Evolutionary conservation across 2,888 invertebrate species (phyloP), one percentile per base, ranked within the genome.

Genomic region (Hydropsyche betteni): DNA sequence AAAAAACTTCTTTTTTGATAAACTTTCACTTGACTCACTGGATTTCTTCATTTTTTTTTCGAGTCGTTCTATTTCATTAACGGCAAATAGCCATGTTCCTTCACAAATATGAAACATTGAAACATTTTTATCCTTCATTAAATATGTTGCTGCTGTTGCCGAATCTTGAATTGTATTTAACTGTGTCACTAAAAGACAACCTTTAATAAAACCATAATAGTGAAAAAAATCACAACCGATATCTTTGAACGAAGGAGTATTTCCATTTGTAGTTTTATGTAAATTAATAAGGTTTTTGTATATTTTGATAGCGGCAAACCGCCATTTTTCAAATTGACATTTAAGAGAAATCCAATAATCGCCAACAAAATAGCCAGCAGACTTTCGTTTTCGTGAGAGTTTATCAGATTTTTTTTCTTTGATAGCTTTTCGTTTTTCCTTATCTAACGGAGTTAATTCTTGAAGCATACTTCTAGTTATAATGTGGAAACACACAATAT

Each of bases 281-380:
- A 64, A 33, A n/a, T 64, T 72, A 7, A 58, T 33, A 10, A 70
- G 10, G 5, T 69, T 68, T 69, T 61, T 74, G 68, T 77, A 78
- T 61, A 77, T 69, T 7, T 75, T 70, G 34, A 78, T 55, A 6
- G 77, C 75, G 61, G 72, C 64, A 0, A 51, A 24, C 5, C 76
- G 33, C 76, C 75, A 79, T 12, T 61, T 52, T 5, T 61, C 34
- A 52, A 79, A 79, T 16, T 75, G 70, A 8, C 74, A 53, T 61
- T 75, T 72, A 14, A 78, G 55, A 6, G 68, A 68, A 4, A 68
- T 69, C 78, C 77, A 79, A 68, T 78, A 78, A 33, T 78, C 76
- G n/a, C 74, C 77, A 7, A 76, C 76, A 68, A 68, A 68, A 70
- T 24, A 75, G n/a, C 77, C 76, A 58, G 76, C 77, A 38, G 14